These are phyloP conservation scores for Acanthurus lineatus DNA, from an alignment of 2,797 vertebrate genomes.

Conservation along the genomic window DNA sequence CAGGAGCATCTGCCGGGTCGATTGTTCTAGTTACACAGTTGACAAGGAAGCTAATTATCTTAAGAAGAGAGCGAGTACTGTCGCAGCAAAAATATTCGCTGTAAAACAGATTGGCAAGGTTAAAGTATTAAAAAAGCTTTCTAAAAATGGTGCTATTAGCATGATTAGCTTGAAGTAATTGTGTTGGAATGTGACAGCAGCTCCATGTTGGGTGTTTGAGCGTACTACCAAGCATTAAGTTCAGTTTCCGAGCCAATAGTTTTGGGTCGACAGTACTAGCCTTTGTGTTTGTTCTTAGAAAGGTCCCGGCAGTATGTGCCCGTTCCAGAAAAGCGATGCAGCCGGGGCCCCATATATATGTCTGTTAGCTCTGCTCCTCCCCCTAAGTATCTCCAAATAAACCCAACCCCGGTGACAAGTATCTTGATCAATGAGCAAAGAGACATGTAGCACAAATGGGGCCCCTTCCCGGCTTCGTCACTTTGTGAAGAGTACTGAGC, in stretches of 20 bases:
- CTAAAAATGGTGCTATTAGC: too few species aligned
- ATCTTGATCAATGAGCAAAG: constrained; percentile 82
- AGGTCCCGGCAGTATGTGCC: constrained; percentile 94
- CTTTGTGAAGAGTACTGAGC: constrained; percentile 91
- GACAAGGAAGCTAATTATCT: background rate
- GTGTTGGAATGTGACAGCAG: too few species aligned
- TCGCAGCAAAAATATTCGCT: constrained; percentile 90
- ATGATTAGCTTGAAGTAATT: background rate
- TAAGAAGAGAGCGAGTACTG: constrained; percentile 84
- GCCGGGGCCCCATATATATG: constrained; percentile 89
- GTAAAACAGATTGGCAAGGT: background rate
- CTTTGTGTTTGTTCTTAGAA: constrained; percentile 81
- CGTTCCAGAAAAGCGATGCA: constrained; percentile 94
- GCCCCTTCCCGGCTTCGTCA: constrained; percentile 88
- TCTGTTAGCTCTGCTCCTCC: constrained; percentile 83
- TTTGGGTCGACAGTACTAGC: constrained; percentile 91
- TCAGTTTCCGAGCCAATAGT: constrained; percentile 84
- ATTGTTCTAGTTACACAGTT: background rate
- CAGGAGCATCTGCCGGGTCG: constrained; percentile 95
- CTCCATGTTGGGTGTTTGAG: background rate
- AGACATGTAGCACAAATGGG: constrained; percentile 88
- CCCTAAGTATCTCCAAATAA: constrained; percentile 19
- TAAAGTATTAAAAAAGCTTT: too few species aligned
- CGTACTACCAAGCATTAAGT: background rate
- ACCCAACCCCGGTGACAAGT: constrained; percentile 42